Conservation (phyloP, 2,113 vertebrate species). For the Xenotilapia leptura region DNA sequence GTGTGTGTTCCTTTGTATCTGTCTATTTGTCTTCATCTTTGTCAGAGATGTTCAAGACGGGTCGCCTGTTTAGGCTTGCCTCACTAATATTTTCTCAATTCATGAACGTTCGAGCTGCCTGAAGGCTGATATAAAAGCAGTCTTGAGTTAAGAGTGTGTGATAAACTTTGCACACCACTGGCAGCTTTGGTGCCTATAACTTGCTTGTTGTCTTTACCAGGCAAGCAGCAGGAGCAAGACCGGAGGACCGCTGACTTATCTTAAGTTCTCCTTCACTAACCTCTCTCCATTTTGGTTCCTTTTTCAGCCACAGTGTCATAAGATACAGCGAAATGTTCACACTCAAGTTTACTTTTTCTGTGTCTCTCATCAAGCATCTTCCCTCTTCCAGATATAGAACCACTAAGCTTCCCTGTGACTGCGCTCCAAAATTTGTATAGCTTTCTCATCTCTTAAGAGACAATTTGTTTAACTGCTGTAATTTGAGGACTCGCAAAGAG, state of each 20-base stretch:
- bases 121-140: conserved; percentile 41
- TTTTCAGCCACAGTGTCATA: conserved; percentile 36
- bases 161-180: background rate
- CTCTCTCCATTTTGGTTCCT: background rate
- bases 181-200: background rate
- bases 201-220: conserved; percentile 26
- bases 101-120: conserved; percentile 15
- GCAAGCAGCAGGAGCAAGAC: background rate
- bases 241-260: background rate
- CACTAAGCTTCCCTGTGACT: conserved; percentile 8
- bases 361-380: conserved; percentile 4
- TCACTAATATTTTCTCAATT: conserved; percentile 58
- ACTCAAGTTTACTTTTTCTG: background rate
- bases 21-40: conserved; percentile 24
- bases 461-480: conserved; percentile 23
- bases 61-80: conserved; percentile 52
- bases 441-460: background rate
- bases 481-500: conserved; percentile 1
- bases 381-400: conserved; percentile 25
- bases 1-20: background rate
- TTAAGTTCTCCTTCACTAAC: background rate
- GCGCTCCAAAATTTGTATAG: background rate
- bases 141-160: conserved; percentile 13
- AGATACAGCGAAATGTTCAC: conserved; percentile 7
- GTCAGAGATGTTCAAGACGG: background rate